Percentiles rank a stretch among this genome's conserved stretches.
phyloP scores from a whole-genome alignment of 2,888 invertebrate genomes.

The Nasonia oneida region DNA sequence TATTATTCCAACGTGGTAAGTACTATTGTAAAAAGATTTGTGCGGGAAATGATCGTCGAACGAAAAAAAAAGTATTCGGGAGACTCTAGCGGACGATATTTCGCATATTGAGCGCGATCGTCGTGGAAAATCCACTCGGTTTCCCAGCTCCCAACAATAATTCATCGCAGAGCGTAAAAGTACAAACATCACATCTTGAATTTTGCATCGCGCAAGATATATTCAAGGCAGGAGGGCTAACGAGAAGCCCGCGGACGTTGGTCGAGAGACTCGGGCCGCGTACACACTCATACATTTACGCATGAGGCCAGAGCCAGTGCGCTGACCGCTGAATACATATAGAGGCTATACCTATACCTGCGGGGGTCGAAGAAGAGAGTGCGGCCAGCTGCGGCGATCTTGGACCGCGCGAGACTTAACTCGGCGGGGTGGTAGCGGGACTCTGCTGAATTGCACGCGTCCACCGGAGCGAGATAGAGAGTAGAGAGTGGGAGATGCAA shows the following conservation, averaged over 20 bases:
- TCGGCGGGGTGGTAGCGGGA: not conserved
- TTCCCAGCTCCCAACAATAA: not conserved
- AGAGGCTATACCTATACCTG: not conserved
- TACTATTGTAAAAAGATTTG: not conserved
- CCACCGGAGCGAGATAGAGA: not conserved
- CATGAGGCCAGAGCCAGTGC: not conserved
- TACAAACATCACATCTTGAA: not conserved
- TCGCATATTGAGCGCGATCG: not conserved
- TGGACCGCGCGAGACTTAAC: constrained; percentile 42
- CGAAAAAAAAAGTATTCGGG: not conserved
- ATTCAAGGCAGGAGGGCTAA: constrained; percentile 47
- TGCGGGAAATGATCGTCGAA: not conserved
- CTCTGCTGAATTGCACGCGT: constrained; percentile 19
- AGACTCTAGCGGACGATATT: not conserved
- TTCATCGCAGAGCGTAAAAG: not conserved
- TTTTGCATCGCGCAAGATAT: not conserved
- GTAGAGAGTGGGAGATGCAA: not conserved
- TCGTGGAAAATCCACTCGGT: not conserved
- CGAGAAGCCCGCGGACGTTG: constrained; percentile 42
- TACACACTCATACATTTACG: not conserved
- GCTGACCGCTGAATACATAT: not conserved
- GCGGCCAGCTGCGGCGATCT: constrained; percentile 46
- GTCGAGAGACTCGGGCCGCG: not conserved
- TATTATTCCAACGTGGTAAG: constrained; percentile 19
- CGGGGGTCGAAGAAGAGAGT: not conserved